These are phyloP conservation scores for Olivierus martensii DNA, from an alignment of 1,140 invertebrate species.

Conservation along the genomic window DNA sequence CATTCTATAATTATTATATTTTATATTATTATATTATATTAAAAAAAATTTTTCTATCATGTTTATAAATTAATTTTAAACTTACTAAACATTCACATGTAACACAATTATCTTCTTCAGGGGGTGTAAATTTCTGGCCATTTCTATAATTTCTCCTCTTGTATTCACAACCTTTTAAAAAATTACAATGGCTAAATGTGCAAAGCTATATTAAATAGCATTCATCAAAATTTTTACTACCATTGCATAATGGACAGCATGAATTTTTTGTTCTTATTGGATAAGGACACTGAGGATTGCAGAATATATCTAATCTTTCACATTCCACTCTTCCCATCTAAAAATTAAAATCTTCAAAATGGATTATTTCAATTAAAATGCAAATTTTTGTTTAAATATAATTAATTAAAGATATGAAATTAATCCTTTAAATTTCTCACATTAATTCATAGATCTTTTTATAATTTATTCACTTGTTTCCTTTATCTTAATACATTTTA, in stretches of 20 bases:
- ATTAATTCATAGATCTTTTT: too few relatives aligned
- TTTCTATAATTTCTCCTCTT: slow-evolving; percentile 2
- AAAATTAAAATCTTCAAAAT: too few relatives aligned
- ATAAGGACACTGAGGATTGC: slow-evolving; percentile 10
- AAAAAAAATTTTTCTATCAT: neutral
- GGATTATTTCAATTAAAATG: too few relatives aligned
- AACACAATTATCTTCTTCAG: slow-evolving; percentile 4
- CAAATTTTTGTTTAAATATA: too few relatives aligned
- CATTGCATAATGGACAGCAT: slow-evolving; percentile 12
- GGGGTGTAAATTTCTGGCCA: slow-evolving; percentile 2
- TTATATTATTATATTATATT: neutral
- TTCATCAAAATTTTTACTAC: too few relatives aligned
- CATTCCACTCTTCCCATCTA: slow-evolving; percentile 12
- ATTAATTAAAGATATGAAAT: too few relatives aligned
- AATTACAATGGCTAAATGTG: neutral
- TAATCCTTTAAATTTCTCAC: too few relatives aligned
- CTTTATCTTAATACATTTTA: too few relatives aligned
- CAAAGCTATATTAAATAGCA: too few relatives aligned
- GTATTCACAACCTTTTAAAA: slow-evolving; percentile 11
- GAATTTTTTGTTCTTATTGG: slow-evolving; percentile 5
- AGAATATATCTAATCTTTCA: neutral
- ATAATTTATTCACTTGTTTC: too few relatives aligned
- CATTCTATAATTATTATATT: slow-evolving; percentile 1
- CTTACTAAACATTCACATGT: slow-evolving; percentile 11
- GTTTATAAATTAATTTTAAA: neutral